A percentile compares a stretch with the other conserved stretches of the same genome.
Evolutionary conservation across 2,797 vertebrate genomes (phyloP).

Genomic region (Allobates femoralis): DNA sequence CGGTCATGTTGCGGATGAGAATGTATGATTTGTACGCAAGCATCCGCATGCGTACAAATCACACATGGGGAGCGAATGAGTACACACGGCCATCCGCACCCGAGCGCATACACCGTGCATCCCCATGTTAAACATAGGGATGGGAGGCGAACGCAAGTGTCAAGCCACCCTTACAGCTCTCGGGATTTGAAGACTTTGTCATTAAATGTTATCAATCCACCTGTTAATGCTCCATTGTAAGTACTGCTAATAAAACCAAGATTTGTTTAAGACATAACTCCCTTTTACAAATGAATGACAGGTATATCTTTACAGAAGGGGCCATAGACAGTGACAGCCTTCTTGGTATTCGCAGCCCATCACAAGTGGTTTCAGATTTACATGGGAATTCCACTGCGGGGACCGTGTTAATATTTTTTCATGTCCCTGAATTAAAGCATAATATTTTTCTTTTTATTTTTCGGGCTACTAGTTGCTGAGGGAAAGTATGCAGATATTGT

Average conservation of each 20-base stretch:
- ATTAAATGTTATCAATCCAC: background rate
- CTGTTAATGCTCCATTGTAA: background rate
- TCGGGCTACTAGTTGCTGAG: slow-evolving; percentile 13
- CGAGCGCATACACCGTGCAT: too few relatives aligned
- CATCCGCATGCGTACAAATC: too few relatives aligned
- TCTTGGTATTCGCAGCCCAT: background rate
- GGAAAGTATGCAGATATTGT: slow-evolving; percentile 53
- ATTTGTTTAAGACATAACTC: background rate
- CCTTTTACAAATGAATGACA: background rate
- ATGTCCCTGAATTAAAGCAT: slow-evolving; percentile 15
- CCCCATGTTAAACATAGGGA: too few relatives aligned
- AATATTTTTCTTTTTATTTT: slow-evolving; percentile 4
- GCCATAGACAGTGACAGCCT: background rate
- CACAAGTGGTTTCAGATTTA: background rate
- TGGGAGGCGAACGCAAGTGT: too few relatives aligned
- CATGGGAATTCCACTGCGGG: background rate
- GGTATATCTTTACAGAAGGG: background rate
- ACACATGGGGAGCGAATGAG: too few relatives aligned
- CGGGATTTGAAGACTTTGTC: background rate
- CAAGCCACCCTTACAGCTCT: too few relatives aligned
- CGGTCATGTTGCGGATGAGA: too few relatives aligned
- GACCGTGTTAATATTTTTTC: background rate
- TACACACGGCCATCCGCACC: too few relatives aligned
- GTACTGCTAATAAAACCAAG: background rate
- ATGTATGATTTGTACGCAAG: too few relatives aligned